Percentiles rank a stretch among this genome's conserved stretches.
phyloP scores from a whole-genome alignment of 2,888 invertebrate genomes.

The Tipula vernalis region DNA sequence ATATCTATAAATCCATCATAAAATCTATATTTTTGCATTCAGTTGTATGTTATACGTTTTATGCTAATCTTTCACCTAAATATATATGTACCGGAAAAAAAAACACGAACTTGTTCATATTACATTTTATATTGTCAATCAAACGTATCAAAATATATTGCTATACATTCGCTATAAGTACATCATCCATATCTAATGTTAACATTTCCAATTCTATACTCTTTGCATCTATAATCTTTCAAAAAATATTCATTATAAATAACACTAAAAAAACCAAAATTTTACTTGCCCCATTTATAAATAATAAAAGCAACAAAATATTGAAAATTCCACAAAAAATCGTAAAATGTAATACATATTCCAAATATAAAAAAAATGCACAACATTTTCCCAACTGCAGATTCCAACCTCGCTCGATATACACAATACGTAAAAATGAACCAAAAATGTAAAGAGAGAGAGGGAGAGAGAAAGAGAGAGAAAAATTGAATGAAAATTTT shows the following conservation, averaged over 20 bases:
- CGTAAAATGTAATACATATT: not conserved
- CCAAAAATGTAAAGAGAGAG: not conserved
- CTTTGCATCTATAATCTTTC: not conserved
- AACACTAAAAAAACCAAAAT: not conserved
- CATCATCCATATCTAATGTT: not conserved
- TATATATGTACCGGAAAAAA: not conserved
- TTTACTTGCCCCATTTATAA: not conserved
- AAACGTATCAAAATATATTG: not conserved
- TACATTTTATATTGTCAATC: not conserved
- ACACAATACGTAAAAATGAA: not conserved
- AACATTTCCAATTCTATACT: not conserved
- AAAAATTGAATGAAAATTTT: not conserved
- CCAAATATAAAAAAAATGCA: not conserved
- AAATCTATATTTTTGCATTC: not conserved
- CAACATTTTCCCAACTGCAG: not conserved
- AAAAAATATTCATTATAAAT: not conserved
- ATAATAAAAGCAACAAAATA: not conserved
- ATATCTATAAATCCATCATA: not conserved
- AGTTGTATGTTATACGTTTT: not conserved
- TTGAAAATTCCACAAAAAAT: not conserved
- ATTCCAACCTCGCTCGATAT: not conserved
- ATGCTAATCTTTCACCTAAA: not conserved
- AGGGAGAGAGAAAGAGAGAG: not conserved
- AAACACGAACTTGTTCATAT: not conserved
- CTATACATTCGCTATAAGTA: not conserved